phyloP scores from a whole-genome alignment of 2,797 vertebrate species.

The Phrynocephalus forsythii region DNA sequence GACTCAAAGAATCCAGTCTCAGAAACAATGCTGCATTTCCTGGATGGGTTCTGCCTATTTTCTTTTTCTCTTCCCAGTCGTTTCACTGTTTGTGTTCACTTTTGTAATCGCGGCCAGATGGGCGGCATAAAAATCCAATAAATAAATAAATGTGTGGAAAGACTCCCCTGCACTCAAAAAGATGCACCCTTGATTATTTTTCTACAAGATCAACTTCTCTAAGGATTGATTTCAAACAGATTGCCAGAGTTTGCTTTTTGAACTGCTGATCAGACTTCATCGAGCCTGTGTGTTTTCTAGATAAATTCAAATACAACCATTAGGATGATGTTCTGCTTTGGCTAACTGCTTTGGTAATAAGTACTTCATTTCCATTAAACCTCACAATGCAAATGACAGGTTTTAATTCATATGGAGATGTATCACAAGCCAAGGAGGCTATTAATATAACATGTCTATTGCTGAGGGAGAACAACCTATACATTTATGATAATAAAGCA shows the following conservation, averaged over 20 bases:
- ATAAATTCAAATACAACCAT: conserved; percentile 41
- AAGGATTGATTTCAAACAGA: not conserved
- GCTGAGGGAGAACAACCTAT: conserved; percentile 41
- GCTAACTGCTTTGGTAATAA: conserved; percentile 41
- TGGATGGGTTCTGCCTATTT: too few relatives aligned
- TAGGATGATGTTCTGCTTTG: conserved; percentile 15
- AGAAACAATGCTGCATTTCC: not conserved
- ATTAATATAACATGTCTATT: conserved; percentile 56
- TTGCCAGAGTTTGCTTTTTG: not conserved
- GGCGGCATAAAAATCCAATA: too few relatives aligned
- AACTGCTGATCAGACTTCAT: not conserved
- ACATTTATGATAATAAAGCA: conserved; percentile 46
- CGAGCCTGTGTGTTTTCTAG: conserved; percentile 24
- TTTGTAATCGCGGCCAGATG: not conserved
- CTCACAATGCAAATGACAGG: conserved; percentile 63
- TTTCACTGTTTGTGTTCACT: not conserved
- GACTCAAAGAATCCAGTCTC: not conserved
- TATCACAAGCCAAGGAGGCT: conserved; percentile 70
- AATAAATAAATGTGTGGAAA: not conserved
- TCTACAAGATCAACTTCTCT: not conserved
- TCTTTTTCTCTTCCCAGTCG: not conserved
- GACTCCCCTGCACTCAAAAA: not conserved
- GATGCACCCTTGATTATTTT: not conserved
- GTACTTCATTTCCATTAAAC: conserved; percentile 60
- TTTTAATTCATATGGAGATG: conserved; percentile 70